Evolutionary conservation across 2,113 vertebrate genomes (phyloP).

Genomic region (Junco hyemalis): DNA sequence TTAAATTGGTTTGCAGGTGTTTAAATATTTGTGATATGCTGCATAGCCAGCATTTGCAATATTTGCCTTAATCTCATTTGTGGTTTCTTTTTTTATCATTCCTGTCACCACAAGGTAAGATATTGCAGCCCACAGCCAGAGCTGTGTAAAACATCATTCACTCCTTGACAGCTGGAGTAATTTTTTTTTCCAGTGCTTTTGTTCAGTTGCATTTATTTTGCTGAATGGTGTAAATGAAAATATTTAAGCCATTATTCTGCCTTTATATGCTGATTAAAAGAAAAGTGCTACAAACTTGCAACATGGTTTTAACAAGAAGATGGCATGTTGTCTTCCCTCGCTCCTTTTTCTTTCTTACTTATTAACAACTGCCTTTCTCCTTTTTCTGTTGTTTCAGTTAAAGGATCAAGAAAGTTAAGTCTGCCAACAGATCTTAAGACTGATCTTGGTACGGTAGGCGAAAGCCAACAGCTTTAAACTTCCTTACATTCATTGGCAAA

Average conservation of each 20-base stretch:
- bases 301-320: slow-evolving; percentile 40
- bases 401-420: slow-evolving; percentile 99
- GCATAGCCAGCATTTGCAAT: slow-evolving; percentile 32
- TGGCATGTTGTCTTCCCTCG: slow-evolving; percentile 64
- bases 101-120: slow-evolving; percentile 54
- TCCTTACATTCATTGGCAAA: slow-evolving; percentile 77
- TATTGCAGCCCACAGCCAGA: slow-evolving; percentile 21
- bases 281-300: slow-evolving; percentile 12
- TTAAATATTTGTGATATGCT: slow-evolving; percentile 40
- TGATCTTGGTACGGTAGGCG: slow-evolving; percentile 98
- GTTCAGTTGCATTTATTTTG: slow-evolving; percentile 41
- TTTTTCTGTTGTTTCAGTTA: slow-evolving; percentile 99
- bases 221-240: slow-evolving; percentile 20
- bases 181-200: slow-evolving; percentile 24
- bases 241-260: slow-evolving; percentile 40
- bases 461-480: slow-evolving; percentile 89
- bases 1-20: slow-evolving; percentile 11
- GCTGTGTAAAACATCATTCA: slow-evolving; percentile 37
- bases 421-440: slow-evolving; percentile 99
- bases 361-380: slow-evolving; percentile 94
- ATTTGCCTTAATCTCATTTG: slow-evolving; percentile 53
- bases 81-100: slow-evolving; percentile 8
- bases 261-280: slow-evolving; percentile 5
- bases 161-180: slow-evolving; percentile 48
- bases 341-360: slow-evolving; percentile 74